Evolutionary conservation across 2,113 vertebrate species (phyloP).

Genomic region (Ictalurus punctatus): DNA sequence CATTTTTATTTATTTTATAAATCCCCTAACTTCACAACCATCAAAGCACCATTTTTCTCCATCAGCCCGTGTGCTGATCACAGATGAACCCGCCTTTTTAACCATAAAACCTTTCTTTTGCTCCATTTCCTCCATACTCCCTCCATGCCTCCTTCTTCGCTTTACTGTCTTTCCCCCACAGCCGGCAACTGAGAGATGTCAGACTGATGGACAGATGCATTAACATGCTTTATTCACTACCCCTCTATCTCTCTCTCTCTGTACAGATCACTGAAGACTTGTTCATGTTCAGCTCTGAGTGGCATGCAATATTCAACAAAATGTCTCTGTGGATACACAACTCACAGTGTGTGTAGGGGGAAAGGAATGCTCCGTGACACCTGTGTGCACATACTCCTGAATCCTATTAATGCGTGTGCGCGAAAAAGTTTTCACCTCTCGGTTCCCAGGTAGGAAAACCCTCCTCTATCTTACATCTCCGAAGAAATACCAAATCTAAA

Average conservation of each 20-base stretch:
- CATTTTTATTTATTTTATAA: neutral
- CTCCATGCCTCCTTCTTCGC: constrained; percentile 54
- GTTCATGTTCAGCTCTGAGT: constrained; percentile 40
- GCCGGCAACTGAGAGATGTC: constrained; percentile 62
- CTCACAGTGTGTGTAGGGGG: neutral
- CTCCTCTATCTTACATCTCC: neutral
- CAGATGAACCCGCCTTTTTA: neutral
- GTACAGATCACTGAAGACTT: constrained; percentile 21
- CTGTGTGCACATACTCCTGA: neutral
- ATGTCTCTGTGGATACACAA: constrained; percentile 30
- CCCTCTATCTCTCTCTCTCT: constrained; percentile 8
- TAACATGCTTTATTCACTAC: constrained; percentile 61
- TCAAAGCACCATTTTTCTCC: neutral
- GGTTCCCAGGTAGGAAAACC: too few relatives aligned
- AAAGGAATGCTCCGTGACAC: neutral
- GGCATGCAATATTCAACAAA: constrained; percentile 51
- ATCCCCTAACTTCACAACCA: neutral
- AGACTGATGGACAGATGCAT: constrained; percentile 60
- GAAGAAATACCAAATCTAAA: neutral
- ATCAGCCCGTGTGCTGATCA: too few relatives aligned
- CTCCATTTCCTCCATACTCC: constrained; percentile 50
- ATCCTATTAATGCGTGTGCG: neutral
- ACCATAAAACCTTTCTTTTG: neutral
- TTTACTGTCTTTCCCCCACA: constrained; percentile 62
- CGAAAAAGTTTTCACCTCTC: neutral